These are phyloP conservation scores for Aphaenogaster rudis DNA, from an alignment of 1,140 invertebrate species.

Conservation along the genomic window DNA sequence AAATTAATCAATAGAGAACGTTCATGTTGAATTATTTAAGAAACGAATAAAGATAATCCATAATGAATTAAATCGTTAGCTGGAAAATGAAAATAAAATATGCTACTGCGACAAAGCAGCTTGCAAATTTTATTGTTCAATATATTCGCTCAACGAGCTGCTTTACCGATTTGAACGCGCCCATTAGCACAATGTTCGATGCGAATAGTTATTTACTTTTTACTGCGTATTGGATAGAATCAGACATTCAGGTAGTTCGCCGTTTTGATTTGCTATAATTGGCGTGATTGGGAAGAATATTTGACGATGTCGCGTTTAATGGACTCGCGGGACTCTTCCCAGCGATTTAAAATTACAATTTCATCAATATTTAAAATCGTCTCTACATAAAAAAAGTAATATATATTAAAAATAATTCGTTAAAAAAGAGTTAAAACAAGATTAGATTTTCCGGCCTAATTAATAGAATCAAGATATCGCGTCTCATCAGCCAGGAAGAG, in stretches of 20 bases:
- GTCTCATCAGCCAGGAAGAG: background rate
- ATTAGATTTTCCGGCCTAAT: background rate
- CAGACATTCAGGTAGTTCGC: background rate
- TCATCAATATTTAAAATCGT: background rate
- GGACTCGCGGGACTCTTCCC: background rate
- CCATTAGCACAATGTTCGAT: background rate
- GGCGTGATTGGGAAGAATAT: background rate
- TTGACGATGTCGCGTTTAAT: background rate
- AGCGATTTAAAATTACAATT: background rate
- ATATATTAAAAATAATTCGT: constrained; percentile 1
- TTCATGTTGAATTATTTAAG: too few species aligned
- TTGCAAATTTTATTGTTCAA: too few species aligned
- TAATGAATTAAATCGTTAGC: too few species aligned
- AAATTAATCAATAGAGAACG: too few species aligned
- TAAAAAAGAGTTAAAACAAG: background rate
- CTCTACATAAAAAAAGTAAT: background rate
- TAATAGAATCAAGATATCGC: background rate
- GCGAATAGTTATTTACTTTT: background rate
- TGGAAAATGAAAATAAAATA: too few species aligned
- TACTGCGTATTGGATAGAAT: background rate
- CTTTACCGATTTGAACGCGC: too few species aligned
- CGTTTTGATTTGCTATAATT: constrained; percentile 35
- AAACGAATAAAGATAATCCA: too few species aligned
- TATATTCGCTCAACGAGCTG: too few species aligned
- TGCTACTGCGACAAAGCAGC: too few species aligned